phyloP scores from a whole-genome alignment of 2,797 vertebrate species.

The Petrocephalus schoutedeni region DNA sequence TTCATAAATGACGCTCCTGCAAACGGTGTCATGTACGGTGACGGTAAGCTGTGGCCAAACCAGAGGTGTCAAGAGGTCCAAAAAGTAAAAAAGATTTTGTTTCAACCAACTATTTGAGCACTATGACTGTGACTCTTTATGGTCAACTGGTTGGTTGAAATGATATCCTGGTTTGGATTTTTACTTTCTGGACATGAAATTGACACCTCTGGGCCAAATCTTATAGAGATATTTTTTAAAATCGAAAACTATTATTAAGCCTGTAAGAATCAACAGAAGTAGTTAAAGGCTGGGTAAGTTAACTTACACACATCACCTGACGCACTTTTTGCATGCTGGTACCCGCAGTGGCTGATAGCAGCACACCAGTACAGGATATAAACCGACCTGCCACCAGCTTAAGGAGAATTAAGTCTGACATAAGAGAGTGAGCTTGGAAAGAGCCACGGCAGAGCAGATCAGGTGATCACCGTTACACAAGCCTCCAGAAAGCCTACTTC shows the following conservation, averaged over 20 bases:
- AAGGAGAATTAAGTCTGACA: constrained; percentile 12
- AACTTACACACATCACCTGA: background rate
- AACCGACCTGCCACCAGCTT: background rate
- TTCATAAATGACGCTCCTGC: background rate
- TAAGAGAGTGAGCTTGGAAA: background rate
- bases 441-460: background rate
- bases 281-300: background rate
- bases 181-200: too few species aligned
- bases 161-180: too few species aligned
- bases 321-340: background rate
- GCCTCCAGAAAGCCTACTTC: constrained; percentile 1
- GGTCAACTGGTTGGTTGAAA: too few species aligned
- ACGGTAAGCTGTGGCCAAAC: background rate
- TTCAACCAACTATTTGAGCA: too few species aligned
- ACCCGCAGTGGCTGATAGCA: background rate
- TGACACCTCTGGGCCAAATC: background rate
- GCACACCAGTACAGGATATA: background rate
- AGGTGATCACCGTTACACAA: constrained; percentile 24
- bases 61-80: too few species aligned
- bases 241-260: background rate
- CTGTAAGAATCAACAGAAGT: background rate
- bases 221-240: background rate
- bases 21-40: background rate
- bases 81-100: too few species aligned
- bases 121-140: too few species aligned